Conservation (phyloP, 92 coral and sea anemone genomes). For the Actinernus sp. region DNA sequence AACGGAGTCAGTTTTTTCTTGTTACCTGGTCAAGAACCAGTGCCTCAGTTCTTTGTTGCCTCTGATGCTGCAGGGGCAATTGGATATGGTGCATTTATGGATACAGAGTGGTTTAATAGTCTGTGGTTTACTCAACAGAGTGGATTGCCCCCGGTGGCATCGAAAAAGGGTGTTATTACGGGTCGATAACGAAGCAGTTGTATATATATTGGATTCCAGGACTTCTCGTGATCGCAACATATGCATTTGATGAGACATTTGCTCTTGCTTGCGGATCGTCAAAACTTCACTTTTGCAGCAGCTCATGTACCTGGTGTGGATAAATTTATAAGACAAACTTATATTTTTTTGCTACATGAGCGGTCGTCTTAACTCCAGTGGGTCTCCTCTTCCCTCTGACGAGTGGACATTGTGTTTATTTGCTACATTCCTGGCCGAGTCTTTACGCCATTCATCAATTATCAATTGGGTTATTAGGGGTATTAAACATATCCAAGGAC, state of each 20-base stretch:
- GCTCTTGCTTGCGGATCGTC: too few species aligned
- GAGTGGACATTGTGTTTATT: too few species aligned
- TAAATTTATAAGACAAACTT: conserved; percentile 19
- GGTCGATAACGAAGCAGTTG: conserved; percentile 53
- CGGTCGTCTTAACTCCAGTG: too few species aligned
- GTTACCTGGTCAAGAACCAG: conserved; percentile 13
- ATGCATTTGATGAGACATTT: conserved; percentile 27
- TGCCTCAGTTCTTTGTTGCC: conserved; percentile 29
- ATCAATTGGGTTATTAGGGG: too few species aligned
- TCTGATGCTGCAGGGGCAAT: too few species aligned
- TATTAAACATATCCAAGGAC: too few species aligned
- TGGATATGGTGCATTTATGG: conserved; percentile 11
- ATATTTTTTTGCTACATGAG: conserved; percentile 15
- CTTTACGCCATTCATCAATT: too few species aligned
- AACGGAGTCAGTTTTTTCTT: conserved; percentile 47
- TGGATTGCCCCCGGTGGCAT: too few species aligned
- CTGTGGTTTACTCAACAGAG: conserved; percentile 20
- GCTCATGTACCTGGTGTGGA: conserved; percentile 26
- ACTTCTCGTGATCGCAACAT: conserved; percentile 11
- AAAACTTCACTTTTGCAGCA: conserved; percentile 11
- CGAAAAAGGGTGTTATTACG: too few species aligned
- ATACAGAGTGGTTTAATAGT: conserved; percentile 32
- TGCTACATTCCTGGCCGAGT: too few species aligned
- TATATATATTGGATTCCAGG: conserved; percentile 12
- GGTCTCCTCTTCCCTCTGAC: too few species aligned